These are phyloP conservation scores for Palaemon carinicauda DNA, from an alignment of 1,140 invertebrate genomes.

Conservation along the genomic window DNA sequence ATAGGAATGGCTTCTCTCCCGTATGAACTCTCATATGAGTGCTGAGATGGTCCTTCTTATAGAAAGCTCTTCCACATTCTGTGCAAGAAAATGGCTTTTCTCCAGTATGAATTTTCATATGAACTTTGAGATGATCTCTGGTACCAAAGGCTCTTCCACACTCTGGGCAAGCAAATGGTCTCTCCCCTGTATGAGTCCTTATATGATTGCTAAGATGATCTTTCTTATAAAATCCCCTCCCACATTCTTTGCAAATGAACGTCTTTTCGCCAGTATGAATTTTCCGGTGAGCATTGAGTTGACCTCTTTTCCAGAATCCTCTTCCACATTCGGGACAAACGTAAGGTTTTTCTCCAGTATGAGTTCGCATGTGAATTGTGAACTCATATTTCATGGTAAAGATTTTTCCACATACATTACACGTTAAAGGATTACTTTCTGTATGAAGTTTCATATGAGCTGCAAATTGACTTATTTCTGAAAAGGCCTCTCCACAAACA, in stretches of 20 bases:
- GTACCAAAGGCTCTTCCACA: not conserved
- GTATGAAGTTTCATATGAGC: too few relatives aligned
- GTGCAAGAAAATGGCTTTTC: not conserved
- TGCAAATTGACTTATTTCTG: too few relatives aligned
- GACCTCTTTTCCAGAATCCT: too few relatives aligned
- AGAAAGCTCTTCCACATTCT: not conserved
- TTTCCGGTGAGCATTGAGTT: too few relatives aligned
- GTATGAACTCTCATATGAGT: not conserved
- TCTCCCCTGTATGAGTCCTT: not conserved
- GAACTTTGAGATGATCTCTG: not conserved
- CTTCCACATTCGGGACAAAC: too few relatives aligned
- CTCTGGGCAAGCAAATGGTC: not conserved
- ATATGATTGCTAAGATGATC: not conserved
- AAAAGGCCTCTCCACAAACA: too few relatives aligned
- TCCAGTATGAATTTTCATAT: not conserved
- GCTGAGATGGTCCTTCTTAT: not conserved
- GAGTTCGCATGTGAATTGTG: too few relatives aligned
- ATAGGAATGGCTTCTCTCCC: not conserved
- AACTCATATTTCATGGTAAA: too few relatives aligned
- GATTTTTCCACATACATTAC: too few relatives aligned
- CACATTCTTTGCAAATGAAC: not conserved
- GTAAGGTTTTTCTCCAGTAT: too few relatives aligned
- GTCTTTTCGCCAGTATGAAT: not conserved
- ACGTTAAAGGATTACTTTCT: too few relatives aligned
- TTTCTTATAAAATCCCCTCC: not conserved